Percentiles rank a stretch among this genome's conserved stretches.
Conservation (phyloP, 2,888 invertebrate species). For the Chloroclystis v-ata region DNA sequence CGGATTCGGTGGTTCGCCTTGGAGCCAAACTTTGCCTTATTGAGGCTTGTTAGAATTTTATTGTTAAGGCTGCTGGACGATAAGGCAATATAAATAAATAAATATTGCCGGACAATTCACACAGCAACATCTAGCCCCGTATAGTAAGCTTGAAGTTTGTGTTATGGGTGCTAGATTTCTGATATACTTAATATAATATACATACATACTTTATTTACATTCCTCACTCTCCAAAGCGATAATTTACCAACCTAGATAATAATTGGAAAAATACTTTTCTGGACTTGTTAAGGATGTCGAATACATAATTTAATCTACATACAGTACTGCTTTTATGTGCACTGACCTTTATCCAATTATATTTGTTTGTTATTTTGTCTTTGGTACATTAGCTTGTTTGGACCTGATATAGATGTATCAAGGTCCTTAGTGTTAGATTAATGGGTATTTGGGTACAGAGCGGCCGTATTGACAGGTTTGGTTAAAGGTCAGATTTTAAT, state of each 20-base stretch:
- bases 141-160: too few relatives aligned
- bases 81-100: background rate
- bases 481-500: background rate
- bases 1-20: slow-evolving; percentile 60
- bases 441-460: background rate
- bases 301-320: too few relatives aligned
- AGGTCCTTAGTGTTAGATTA: slow-evolving; percentile 1
- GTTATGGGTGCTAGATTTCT: too few relatives aligned
- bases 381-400: background rate
- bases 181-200: too few relatives aligned
- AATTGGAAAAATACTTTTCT: too few relatives aligned
- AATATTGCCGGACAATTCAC: too few relatives aligned
- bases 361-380: background rate
- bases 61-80: slow-evolving; percentile 1
- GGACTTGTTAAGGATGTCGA: too few relatives aligned
- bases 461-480: background rate
- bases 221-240: too few relatives aligned
- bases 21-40: slow-evolving; percentile 40
- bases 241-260: too few relatives aligned
- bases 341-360: background rate
- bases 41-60: slow-evolving; percentile 15
- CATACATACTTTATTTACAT: too few relatives aligned
- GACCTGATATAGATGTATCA: background rate
- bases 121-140: too few relatives aligned
- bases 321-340: background rate